Conservation (phyloP, 2,797 vertebrate genomes). For the Myotis daubentonii region DNA sequence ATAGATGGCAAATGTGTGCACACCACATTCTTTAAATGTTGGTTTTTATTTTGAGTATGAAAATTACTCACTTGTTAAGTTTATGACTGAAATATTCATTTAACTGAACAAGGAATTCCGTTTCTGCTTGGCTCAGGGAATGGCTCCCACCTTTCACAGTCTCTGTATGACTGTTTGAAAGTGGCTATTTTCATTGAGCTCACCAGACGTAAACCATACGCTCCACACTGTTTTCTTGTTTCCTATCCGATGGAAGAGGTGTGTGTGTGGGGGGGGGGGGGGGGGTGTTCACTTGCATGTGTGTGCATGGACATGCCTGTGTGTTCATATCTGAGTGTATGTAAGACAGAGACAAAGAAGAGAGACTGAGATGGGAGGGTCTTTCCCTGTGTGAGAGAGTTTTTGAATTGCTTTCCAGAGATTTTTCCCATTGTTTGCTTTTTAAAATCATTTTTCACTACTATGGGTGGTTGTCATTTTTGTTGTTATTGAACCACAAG, state of each 20-base stretch:
- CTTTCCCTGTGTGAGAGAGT: neutral
- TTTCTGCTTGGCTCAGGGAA: slow-evolving; percentile 49
- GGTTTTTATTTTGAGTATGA: slow-evolving; percentile 39
- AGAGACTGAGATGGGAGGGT: neutral
- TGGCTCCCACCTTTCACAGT: neutral
- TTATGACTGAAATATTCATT: slow-evolving; percentile 43
- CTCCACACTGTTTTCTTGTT: neutral
- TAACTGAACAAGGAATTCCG: slow-evolving; percentile 38
- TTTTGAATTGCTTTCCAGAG: slow-evolving; percentile 16
- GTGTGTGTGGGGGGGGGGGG: too few relatives aligned
- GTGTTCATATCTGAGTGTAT: neutral
- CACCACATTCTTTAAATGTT: slow-evolving; percentile 30
- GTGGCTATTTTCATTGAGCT: slow-evolving; percentile 24
- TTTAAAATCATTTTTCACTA: neutral
- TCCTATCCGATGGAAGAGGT: neutral
- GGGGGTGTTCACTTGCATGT: neutral
- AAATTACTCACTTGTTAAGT: slow-evolving; percentile 47
- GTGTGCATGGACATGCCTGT: neutral
- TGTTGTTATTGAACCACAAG: slow-evolving; percentile 20
- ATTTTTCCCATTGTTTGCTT: slow-evolving; percentile 28
- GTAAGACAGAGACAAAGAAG: neutral
- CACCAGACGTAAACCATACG: neutral
- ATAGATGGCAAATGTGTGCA: neutral
- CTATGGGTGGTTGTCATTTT: slow-evolving; percentile 12
- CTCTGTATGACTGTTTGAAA: neutral